A percentile compares a stretch with the other conserved stretches of the same genome.
Evolutionary conservation across 2,797 vertebrate species (phyloP).

Genomic region (Rhincodon typus): DNA sequence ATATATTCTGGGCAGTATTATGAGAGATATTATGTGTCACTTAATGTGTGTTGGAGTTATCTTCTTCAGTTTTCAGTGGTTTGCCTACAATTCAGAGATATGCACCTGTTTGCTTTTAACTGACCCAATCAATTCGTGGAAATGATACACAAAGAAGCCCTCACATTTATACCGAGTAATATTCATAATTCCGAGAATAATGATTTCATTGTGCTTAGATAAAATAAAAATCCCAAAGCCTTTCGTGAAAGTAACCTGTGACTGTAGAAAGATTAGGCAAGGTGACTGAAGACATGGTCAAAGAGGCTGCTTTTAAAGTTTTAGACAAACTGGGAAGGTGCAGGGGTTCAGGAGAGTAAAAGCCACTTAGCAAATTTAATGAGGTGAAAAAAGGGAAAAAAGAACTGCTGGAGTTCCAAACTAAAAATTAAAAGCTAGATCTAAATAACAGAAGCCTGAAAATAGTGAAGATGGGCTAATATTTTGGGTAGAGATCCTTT

Average conservation of each 20-base stretch:
- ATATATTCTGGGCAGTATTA: background rate
- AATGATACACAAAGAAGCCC: background rate
- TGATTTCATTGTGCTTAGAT: background rate
- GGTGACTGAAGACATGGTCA: background rate
- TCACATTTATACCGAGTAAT: background rate
- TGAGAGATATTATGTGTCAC: background rate
- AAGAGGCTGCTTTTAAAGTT: background rate
- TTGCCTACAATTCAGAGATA: background rate
- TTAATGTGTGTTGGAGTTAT: background rate
- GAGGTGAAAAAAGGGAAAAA: background rate
- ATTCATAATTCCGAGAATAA: background rate
- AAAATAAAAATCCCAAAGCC: background rate
- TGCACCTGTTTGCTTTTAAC: background rate
- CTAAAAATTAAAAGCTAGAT: background rate
- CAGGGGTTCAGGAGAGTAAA: background rate
- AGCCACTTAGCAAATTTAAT: background rate
- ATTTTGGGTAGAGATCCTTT: background rate
- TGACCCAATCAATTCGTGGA: background rate
- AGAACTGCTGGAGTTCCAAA: background rate
- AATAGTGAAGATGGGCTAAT: background rate
- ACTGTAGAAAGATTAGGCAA: background rate
- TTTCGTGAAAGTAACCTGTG: background rate
- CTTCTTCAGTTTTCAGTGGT: background rate
- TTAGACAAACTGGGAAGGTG: background rate
- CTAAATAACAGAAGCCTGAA: background rate